Conservation (phyloP, 2,888 invertebrate genomes). For the Endotricha flammealis region DNA sequence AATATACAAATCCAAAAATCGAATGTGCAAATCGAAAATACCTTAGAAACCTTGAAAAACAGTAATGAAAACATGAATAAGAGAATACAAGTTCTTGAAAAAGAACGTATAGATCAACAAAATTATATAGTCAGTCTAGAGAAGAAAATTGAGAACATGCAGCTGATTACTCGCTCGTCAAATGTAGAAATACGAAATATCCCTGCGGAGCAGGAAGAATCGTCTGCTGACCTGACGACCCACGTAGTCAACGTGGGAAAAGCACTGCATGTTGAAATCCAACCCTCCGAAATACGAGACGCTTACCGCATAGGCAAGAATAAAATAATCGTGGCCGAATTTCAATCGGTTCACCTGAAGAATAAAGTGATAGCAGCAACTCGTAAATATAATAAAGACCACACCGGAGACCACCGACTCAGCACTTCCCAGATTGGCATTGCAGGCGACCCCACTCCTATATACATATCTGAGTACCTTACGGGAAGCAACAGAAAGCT, state of each 20-base stretch:
- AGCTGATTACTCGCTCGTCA: neutral
- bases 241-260: neutral
- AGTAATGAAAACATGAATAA: neutral
- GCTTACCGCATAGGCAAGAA: neutral
- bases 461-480: neutral
- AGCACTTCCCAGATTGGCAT: neutral
- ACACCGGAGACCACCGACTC: neutral
- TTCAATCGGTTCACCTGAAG: neutral
- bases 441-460: neutral
- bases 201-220: neutral
- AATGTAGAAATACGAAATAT: neutral
- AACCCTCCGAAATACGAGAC: neutral
- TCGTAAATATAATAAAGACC: too few relatives aligned
- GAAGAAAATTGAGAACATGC: neutral
- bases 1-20: neutral
- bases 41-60: neutral
- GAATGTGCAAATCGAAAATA: neutral
- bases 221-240: neutral
- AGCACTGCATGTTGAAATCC: neutral
- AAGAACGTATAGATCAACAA: neutral
- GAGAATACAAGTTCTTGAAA: neutral
- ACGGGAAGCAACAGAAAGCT: neutral
- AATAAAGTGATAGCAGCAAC: neutral
- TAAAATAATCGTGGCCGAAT: neutral
- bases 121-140: neutral